These are phyloP conservation scores for Alectura lathami DNA, from an alignment of 2,113 vertebrate species.

Conservation along the genomic window DNA sequence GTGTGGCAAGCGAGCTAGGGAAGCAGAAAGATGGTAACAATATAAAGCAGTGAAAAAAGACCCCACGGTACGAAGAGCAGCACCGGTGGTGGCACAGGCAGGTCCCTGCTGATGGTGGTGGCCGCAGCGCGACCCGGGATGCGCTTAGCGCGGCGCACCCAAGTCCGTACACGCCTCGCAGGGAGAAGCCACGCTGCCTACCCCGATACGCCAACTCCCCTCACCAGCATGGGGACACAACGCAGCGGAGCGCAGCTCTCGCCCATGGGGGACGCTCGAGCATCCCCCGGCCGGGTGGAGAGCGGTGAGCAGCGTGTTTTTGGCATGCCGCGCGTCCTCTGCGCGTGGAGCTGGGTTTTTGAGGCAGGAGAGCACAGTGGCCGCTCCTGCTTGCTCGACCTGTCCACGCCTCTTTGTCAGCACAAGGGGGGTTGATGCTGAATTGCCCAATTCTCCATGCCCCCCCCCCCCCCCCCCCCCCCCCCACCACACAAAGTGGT, in stretches of 20 bases:
- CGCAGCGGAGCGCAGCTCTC: background rate
- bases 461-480: too few relatives aligned
- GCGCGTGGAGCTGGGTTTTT: accelerated
- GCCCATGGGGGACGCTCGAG: background rate
- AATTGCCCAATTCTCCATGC: accelerated
- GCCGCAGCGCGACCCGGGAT: accelerated
- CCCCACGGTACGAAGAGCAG: background rate
- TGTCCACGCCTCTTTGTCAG: accelerated
- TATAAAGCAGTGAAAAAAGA: background rate
- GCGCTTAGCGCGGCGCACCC: background rate
- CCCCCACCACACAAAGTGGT: too few relatives aligned
- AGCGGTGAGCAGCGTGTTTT: background rate
- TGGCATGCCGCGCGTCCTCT: background rate
- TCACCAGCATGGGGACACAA: background rate
- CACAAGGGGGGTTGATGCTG: accelerated
- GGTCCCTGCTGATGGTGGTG: background rate
- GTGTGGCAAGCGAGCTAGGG: accelerated
- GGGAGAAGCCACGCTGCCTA: background rate
- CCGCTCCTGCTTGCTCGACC: accelerated
- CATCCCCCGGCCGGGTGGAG: background rate
- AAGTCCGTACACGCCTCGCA: background rate
- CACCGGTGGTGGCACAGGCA: background rate
- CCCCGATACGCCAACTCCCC: background rate
- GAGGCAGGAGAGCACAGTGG: accelerated
- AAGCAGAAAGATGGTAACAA: background rate